These are phyloP conservation scores for Cynopterus brachyotis DNA, from an alignment of 2,113 vertebrate genomes.

Conservation along the genomic window DNA sequence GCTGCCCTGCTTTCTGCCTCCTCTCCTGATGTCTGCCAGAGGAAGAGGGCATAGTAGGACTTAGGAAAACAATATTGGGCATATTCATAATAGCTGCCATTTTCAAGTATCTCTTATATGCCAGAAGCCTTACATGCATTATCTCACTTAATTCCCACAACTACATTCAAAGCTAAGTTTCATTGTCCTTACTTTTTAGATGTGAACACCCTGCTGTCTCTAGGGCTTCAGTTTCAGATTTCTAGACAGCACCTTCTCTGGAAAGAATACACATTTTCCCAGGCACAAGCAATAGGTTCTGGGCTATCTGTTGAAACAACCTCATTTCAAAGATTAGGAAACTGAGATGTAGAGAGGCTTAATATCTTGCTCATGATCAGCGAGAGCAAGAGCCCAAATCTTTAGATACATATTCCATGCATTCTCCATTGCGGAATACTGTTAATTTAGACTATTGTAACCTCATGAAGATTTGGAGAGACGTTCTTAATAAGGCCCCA, in stretches of 20 bases:
- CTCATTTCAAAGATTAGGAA: neutral
- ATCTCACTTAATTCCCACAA: slow-evolving; percentile 16
- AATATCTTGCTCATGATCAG: neutral
- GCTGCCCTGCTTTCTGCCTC: neutral
- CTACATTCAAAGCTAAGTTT: neutral
- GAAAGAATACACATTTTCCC: neutral
- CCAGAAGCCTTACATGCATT: neutral
- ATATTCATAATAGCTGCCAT: neutral
- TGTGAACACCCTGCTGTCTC: neutral
- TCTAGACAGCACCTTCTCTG: neutral
- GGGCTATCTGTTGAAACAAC: neutral
- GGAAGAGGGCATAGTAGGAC: neutral
- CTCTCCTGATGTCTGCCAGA: neutral
- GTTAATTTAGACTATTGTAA: neutral
- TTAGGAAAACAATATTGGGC: neutral
- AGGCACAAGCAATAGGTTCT: neutral
- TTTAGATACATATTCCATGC: neutral
- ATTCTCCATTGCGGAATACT: neutral
- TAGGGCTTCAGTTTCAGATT: neutral
- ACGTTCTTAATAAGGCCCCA: neutral
- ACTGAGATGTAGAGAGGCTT: neutral
- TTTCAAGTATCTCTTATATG: neutral
- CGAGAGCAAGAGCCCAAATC: neutral
- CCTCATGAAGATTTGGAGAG: neutral
- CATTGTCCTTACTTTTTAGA: neutral